Evolutionary conservation across 2,113 vertebrate genomes (phyloP), one percentile per base, ranked within the genome.

Genomic region (Athene cunicularia): DNA sequence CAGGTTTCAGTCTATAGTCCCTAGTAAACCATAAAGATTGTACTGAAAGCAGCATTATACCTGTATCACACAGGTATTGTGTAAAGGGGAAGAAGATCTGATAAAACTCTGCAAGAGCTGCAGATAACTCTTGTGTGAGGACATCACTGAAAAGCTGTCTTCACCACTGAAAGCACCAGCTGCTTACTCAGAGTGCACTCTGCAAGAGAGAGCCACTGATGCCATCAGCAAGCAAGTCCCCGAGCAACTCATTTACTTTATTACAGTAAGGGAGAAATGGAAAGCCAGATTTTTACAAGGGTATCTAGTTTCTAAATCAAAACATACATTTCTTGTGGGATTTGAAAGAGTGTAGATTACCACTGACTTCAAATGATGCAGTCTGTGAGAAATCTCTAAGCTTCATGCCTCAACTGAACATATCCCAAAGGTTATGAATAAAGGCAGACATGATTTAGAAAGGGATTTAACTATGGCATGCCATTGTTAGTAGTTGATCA

Each of bases 241-340:
- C 94, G 52, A 89, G 88, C 49, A 94, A 82, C 66, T 70, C 43
- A 91, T 94, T 92, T 88, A 77, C 72, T 95, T 95, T 84, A 90
- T 86, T 91, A 87, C 32, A 71, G 47, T 53, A 87, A 53, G n/a
- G 30, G 41, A 95, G 41, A 83, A 95, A 90, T 1, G 23, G 49
- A 86, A 49, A 96, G 80, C 52, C 27, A 80, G 43, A 23, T 75
- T 91, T 82, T 84, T 35, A 60, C 24, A 68, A 50, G n/a, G 33
- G 14, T 72, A 81, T 93, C 74, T 84, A 81, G 75, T 66, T 93
- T 59, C 53, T 68, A 91, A 85, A 94, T 90, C 77, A 91, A 95
- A 91, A 85, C 1, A 5, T n/a, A 43, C 1, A 0, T 72, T 83
- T 86, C 82, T 86, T 45, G 43, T 47, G 77, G 76, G 87, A 96